Conservation (phyloP, 2,797 vertebrate genomes). For the Bradypodion pumilum region DNA sequence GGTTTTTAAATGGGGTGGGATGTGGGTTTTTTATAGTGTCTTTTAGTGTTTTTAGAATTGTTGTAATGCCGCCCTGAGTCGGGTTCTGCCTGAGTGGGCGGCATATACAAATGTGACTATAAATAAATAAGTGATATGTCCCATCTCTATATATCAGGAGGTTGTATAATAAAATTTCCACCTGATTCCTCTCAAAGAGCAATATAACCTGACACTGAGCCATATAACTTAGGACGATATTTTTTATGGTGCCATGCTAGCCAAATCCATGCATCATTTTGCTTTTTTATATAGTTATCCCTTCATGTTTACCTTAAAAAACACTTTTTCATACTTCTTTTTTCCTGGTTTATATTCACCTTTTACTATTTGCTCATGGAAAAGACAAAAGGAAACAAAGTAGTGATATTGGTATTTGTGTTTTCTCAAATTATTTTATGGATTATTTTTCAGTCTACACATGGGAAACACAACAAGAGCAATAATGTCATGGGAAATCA, state of each 20-base stretch:
- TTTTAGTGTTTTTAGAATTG: too few relatives aligned
- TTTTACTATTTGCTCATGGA: neutral
- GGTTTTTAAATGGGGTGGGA: too few relatives aligned
- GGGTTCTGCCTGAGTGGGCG: too few relatives aligned
- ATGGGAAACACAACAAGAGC: neutral
- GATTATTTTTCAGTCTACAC: neutral
- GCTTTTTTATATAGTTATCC: constrained; percentile 4
- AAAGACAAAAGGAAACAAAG: neutral
- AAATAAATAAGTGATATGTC: too few relatives aligned
- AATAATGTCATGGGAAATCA: neutral
- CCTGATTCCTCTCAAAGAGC: too few relatives aligned
- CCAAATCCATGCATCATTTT: constrained; percentile 19
- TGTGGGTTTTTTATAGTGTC: too few relatives aligned
- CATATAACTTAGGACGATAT: neutral
- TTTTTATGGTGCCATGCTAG: constrained; percentile 20
- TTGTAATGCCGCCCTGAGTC: too few relatives aligned
- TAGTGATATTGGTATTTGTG: neutral
- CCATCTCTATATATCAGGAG: too few relatives aligned
- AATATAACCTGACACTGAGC: neutral
- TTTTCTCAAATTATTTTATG: neutral
- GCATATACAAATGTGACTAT: too few relatives aligned
- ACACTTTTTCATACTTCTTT: neutral
- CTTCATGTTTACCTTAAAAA: constrained; percentile 34
- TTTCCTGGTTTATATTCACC: constrained; percentile 28
- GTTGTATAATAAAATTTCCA: too few relatives aligned